Conservation (phyloP, 2,888 invertebrate species). For the Nycteola revayana region DNA sequence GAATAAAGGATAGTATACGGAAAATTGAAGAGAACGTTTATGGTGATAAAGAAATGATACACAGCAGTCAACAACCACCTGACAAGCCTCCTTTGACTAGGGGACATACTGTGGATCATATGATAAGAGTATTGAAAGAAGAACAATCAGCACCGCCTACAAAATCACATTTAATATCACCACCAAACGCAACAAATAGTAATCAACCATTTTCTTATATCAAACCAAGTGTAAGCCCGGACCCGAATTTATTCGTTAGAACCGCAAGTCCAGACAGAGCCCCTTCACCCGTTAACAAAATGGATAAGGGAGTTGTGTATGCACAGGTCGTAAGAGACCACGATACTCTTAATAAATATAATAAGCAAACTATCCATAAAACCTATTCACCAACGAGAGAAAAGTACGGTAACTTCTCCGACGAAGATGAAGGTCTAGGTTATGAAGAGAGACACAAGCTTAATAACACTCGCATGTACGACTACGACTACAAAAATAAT, state of each 20-base stretch:
- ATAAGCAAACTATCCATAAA: slow-evolving; percentile 78
- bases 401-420: slow-evolving; percentile 83
- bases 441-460: slow-evolving; percentile 83
- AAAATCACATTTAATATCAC: slow-evolving; percentile 83
- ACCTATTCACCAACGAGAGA: slow-evolving; percentile 70
- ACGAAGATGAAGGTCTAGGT: slow-evolving; percentile 91
- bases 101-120: slow-evolving; percentile 88
- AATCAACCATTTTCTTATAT: slow-evolving; percentile 93
- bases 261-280: slow-evolving; percentile 73
- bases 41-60: slow-evolving; percentile 84
- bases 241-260: slow-evolving; percentile 67
- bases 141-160: slow-evolving; percentile 86
- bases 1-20: slow-evolving; percentile 76
- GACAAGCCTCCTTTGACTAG: slow-evolving; percentile 86
- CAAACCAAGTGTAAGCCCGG: slow-evolving; percentile 80
- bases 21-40: slow-evolving; percentile 76
- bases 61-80: slow-evolving; percentile 87
- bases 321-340: slow-evolving; percentile 86
- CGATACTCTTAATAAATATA: slow-evolving; percentile 45
- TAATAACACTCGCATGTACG: slow-evolving; percentile 52
- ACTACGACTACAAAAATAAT: slow-evolving; percentile 71
- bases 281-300: slow-evolving; percentile 70
- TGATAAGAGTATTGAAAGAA: slow-evolving; percentile 88
- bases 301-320: slow-evolving; percentile 86
- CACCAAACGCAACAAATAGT: slow-evolving; percentile 84